These are phyloP conservation scores for Sylvietta virens DNA, from an alignment of 2,113 vertebrate genomes.

Conservation along the genomic window DNA sequence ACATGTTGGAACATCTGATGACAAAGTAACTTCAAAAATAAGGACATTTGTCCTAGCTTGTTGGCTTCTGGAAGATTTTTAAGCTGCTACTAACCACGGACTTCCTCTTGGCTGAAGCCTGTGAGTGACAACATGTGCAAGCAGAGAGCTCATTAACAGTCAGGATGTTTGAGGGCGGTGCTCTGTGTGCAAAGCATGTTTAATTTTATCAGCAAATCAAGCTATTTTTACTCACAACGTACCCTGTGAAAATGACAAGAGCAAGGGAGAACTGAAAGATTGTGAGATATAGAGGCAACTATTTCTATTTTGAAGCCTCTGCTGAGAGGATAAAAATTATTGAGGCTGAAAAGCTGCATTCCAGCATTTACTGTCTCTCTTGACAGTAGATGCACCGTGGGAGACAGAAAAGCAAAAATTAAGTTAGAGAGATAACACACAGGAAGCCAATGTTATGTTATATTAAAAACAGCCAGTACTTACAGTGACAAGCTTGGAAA, in stretches of 20 bases:
- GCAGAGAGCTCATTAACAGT: neutral
- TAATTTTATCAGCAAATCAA: slow-evolving; percentile 54
- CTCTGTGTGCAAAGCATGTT: slow-evolving; percentile 5
- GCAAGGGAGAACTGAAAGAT: neutral
- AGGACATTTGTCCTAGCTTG: neutral
- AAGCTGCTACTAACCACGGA: neutral
- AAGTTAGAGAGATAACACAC: slow-evolving; percentile 28
- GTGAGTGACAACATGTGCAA: neutral
- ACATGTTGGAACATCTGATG: neutral
- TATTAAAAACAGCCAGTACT: slow-evolving; percentile 30
- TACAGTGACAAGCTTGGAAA: slow-evolving; percentile 17
- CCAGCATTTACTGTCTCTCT: neutral
- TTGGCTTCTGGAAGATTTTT: neutral
- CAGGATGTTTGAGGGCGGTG: slow-evolving; percentile 2
- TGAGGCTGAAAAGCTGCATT: neutral
- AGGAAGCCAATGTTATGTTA: slow-evolving; percentile 38
- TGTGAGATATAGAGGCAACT: neutral
- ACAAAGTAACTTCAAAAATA: neutral
- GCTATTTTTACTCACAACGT: slow-evolving; percentile 41
- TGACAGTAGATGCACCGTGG: neutral
- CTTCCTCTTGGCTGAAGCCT: slow-evolving; percentile 44
- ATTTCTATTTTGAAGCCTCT: slow-evolving; percentile 24
- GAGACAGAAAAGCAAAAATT: slow-evolving; percentile 19
- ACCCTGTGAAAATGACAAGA: slow-evolving; percentile 14
- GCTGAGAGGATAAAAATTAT: slow-evolving; percentile 7